A percentile compares a stretch with the other conserved stretches of the same genome.
Evolutionary conservation across 2,797 vertebrate species (phyloP).

Genomic region (Phaenicophaeus curvirostris): DNA sequence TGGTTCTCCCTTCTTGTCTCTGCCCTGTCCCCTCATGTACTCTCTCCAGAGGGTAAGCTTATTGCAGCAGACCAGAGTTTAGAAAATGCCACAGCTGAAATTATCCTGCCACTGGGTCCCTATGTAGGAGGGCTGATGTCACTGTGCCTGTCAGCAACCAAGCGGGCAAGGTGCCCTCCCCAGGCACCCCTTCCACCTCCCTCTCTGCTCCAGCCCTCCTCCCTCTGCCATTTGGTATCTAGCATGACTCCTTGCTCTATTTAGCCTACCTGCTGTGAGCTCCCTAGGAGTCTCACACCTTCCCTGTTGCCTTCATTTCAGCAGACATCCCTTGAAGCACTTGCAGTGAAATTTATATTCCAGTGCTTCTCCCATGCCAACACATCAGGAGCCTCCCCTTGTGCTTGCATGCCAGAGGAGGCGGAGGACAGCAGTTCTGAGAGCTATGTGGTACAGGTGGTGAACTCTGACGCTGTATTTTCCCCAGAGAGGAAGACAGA

Average conservation of each 20-base stretch:
- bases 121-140: neutral
- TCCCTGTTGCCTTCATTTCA: neutral
- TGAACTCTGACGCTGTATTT: neutral
- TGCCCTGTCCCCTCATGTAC: accelerated
- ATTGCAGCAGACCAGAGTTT: neutral
- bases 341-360: neutral
- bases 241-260: neutral
- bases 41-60: neutral
- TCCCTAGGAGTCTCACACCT: neutral
- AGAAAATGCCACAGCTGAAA: neutral
- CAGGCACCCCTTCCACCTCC: neutral
- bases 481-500: neutral
- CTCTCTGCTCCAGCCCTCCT: neutral
- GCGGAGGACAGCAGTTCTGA: neutral
- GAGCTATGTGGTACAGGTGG: neutral
- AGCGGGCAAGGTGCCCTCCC: neutral
- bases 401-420: neutral
- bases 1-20: no score
- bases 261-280: neutral
- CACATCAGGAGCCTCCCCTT: neutral
- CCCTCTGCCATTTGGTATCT: neutral
- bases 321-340: neutral
- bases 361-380: neutral
- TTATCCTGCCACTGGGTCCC: neutral
- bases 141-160: neutral